Percentiles rank a stretch among this genome's conserved stretches.
These are phyloP conservation scores for Nephrocerus scutellatus DNA, from an alignment of 2,888 invertebrate species.

Conservation along the genomic window DNA sequence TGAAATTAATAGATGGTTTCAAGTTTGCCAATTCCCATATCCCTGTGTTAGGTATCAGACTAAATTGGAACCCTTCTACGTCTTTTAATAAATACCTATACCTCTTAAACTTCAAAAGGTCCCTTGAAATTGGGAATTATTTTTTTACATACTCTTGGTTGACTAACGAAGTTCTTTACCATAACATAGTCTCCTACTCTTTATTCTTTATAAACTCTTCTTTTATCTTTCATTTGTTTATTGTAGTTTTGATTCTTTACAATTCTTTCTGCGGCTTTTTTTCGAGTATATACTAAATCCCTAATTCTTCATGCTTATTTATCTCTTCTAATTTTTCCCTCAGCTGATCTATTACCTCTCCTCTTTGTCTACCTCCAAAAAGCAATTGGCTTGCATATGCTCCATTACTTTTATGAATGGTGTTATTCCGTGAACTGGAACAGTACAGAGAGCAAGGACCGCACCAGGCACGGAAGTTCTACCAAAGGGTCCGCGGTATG, in stretches of 20 bases:
- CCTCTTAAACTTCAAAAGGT: conserved; percentile 8
- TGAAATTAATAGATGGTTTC: conserved; percentile 1
- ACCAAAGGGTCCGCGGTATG: too few species aligned
- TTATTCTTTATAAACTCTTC: conserved; percentile 7
- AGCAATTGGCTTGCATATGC: conserved; percentile 4
- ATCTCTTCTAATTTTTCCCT: conserved; percentile 7
- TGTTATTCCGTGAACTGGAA: too few species aligned
- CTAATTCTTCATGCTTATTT: conserved; percentile 1
- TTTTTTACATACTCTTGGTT: conserved; percentile 13
- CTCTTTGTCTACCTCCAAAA: too few species aligned
- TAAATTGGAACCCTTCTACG: conserved; percentile 12
- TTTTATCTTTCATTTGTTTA: conserved; percentile 11
- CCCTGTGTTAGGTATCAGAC: too few species aligned
- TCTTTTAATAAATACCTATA: conserved; percentile 11
- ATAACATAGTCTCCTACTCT: conserved; percentile 14
- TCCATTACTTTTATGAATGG: conserved; percentile 9
- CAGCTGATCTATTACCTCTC: not conserved
- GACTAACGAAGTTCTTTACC: conserved; percentile 12
- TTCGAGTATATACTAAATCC: conserved; percentile 6
- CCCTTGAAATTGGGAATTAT: conserved; percentile 12
- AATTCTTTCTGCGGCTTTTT: not conserved
- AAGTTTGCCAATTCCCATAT: too few species aligned
- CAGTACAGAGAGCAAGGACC: too few species aligned
- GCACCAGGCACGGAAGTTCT: too few species aligned
- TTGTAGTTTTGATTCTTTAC: conserved; percentile 8